These are phyloP conservation scores for Sinosuthora webbiana DNA, from an alignment of 2,113 vertebrate genomes.

Conservation along the genomic window DNA sequence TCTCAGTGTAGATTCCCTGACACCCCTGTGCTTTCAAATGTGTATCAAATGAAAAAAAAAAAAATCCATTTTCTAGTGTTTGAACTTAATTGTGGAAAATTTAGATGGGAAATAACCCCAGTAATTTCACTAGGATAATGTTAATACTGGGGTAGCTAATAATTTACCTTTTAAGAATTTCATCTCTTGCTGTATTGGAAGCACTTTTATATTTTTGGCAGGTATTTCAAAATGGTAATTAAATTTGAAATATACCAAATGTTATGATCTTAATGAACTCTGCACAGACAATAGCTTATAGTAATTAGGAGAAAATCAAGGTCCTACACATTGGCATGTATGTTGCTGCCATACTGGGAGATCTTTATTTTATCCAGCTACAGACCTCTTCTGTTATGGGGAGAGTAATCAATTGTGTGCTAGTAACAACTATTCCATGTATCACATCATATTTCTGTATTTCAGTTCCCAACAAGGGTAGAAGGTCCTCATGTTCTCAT, in stretches of 20 bases:
- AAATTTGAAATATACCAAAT: background rate
- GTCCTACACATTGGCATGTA: background rate
- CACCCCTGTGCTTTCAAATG: background rate
- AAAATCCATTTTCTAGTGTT: background rate
- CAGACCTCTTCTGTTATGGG: background rate
- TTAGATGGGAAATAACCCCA: background rate
- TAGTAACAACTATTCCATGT: background rate
- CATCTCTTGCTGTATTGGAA: background rate
- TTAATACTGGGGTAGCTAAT: background rate
- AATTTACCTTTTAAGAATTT: background rate
- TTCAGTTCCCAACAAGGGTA: background rate
- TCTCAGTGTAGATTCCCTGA: background rate
- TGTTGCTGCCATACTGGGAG: background rate
- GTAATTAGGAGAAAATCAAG: background rate
- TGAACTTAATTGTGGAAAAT: background rate
- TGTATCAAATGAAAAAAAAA: background rate
- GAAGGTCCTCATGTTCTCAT: background rate
- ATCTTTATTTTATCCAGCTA: background rate
- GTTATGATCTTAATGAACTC: background rate
- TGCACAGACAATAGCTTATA: background rate
- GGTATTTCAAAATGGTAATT: background rate
- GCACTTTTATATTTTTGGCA: background rate
- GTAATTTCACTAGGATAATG: background rate
- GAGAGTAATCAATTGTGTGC: background rate
- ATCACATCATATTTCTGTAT: slow-evolving; percentile 45